Percentiles rank a stretch among this genome's conserved stretches.
Conservation (phyloP, 2,888 invertebrate genomes). For the Nephrotoma flavescens region DNA sequence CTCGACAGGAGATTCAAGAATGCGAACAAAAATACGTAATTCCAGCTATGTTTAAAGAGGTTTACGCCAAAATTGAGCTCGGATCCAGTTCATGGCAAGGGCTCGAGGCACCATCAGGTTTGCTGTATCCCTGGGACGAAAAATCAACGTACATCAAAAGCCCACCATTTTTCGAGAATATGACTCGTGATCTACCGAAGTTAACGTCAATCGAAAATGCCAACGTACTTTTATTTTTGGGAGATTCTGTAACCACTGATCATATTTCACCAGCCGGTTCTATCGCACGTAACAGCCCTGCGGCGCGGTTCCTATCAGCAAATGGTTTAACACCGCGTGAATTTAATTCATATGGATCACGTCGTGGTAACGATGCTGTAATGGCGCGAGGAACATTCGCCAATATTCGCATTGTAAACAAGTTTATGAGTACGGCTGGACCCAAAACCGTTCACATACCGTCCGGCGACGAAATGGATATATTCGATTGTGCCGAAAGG, state of each 20-base stretch:
- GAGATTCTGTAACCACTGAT: slow-evolving; percentile 96
- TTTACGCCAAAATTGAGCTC: slow-evolving; percentile 58
- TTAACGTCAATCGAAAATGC: slow-evolving; percentile 52
- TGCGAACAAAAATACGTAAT: slow-evolving; percentile 73
- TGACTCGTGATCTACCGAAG: slow-evolving; percentile 44
- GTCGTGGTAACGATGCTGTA: slow-evolving; percentile 92
- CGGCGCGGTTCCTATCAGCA: slow-evolving; percentile 34
- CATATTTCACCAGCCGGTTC: slow-evolving; percentile 98
- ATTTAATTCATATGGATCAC: slow-evolving; percentile 96
- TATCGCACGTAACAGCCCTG: slow-evolving; percentile 88
- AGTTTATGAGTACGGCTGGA: slow-evolving; percentile 62
- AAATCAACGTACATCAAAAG: slow-evolving; percentile 89
- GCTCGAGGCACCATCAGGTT: slow-evolving; percentile 60
- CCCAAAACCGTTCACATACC: slow-evolving; percentile 81
- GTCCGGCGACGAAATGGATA: slow-evolving; percentile 78
- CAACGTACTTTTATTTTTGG: slow-evolving; percentile 69
- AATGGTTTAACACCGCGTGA: slow-evolving; percentile 64
- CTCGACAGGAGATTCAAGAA: slow-evolving; percentile 70
- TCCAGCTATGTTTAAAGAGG: slow-evolving; percentile 93
- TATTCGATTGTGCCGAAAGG: slow-evolving; percentile 86
- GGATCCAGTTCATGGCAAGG: slow-evolving; percentile 80
- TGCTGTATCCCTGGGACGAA: slow-evolving; percentile 82
- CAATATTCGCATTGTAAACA: slow-evolving; percentile 90
- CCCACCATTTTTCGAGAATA: slow-evolving; percentile 87
- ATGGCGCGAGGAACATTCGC: slow-evolving; percentile 98